Evolutionary conservation across 2,797 vertebrate species (phyloP).

Genomic region (Melopsittacus undulatus): DNA sequence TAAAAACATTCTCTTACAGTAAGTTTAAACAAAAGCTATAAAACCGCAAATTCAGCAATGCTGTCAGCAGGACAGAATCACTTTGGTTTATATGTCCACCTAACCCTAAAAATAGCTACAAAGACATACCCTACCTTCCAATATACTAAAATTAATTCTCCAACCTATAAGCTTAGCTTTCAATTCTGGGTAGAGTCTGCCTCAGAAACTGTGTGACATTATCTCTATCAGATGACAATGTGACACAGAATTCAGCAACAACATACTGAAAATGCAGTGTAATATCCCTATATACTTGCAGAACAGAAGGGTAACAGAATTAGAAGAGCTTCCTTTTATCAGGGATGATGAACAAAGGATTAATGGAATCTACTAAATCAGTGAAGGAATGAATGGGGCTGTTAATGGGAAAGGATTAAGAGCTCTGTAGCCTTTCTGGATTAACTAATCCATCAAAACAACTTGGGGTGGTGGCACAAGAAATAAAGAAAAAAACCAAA

Average conservation of each 20-base stretch:
- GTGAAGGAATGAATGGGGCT: not conserved
- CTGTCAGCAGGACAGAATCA: not conserved
- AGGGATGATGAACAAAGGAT: not conserved
- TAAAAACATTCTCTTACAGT: not conserved
- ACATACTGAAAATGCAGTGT: not conserved
- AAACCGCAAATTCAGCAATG: not conserved
- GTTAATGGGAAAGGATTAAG: slow-evolving; percentile 16
- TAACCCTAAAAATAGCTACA: not conserved
- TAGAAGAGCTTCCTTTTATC: not conserved
- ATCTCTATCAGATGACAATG: not conserved
- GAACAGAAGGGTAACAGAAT: slow-evolving; percentile 24
- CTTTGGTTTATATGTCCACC: not conserved
- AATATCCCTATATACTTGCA: not conserved
- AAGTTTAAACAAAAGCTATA: not conserved
- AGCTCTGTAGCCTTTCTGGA: not conserved
- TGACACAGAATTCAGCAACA: not conserved
- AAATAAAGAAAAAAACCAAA: not conserved
- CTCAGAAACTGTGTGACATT: not conserved
- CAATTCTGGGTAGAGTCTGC: not conserved
- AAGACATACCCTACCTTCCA: not conserved
- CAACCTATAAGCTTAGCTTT: not conserved
- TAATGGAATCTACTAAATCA: slow-evolving; percentile 17
- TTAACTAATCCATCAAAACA: slow-evolving; percentile 26
- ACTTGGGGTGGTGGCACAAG: not conserved
- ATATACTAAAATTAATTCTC: not conserved